These are phyloP conservation scores for Dasysyrphus albostriatus DNA, from an alignment of 2,888 invertebrate genomes.

Conservation along the genomic window DNA sequence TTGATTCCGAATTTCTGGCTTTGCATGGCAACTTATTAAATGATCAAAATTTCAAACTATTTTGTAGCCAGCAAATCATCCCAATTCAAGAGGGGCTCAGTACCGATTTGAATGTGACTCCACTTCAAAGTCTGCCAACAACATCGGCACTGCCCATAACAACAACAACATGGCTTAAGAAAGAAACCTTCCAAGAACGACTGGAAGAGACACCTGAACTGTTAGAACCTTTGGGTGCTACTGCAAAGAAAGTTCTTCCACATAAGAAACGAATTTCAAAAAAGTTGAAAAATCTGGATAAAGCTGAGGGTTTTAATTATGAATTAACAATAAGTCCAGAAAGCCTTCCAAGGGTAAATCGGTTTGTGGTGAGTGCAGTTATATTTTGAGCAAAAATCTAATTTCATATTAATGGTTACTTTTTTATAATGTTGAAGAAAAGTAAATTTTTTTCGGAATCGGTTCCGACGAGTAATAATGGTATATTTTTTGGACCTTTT, in stretches of 20 bases:
- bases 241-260: slow-evolving; percentile 89
- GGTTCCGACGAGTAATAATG: too few species aligned
- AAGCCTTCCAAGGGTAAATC: slow-evolving; percentile 34
- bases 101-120: slow-evolving; percentile 41
- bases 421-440: too few species aligned
- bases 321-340: slow-evolving; percentile 27
- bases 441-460: too few species aligned
- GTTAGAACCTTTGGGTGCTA: slow-evolving; percentile 46
- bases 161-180: slow-evolving; percentile 52
- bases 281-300: slow-evolving; percentile 86
- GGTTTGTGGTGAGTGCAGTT: slow-evolving; percentile 52
- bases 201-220: slow-evolving; percentile 48
- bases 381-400: too few species aligned
- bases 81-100: slow-evolving; percentile 54
- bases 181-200: slow-evolving; percentile 46
- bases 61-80: slow-evolving; percentile 60
- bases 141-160: slow-evolving; percentile 25
- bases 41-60: slow-evolving; percentile 65
- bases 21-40: slow-evolving; percentile 68
- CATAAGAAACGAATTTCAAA: slow-evolving; percentile 94
- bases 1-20: slow-evolving; percentile 60
- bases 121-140: slow-evolving; percentile 42
- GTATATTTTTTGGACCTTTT: too few species aligned
- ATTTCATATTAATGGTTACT: too few species aligned
- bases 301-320: slow-evolving; percentile 24